Conservation (phyloP, 2,797 vertebrate genomes). For the Chaetodon trifasciatus region DNA sequence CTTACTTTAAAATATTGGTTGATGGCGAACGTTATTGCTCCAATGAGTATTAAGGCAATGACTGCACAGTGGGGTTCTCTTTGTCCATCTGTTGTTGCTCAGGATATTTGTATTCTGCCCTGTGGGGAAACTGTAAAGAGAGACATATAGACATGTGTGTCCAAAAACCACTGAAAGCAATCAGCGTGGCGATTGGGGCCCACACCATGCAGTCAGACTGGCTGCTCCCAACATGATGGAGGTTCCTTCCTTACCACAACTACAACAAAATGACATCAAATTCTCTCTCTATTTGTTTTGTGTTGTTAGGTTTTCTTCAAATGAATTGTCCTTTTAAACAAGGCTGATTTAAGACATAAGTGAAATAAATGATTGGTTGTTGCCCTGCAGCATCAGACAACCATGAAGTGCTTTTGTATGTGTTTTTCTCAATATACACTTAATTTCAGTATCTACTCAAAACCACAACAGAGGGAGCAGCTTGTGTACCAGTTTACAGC, state of each 20-base stretch:
- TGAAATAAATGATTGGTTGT: neutral
- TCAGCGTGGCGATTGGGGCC: neutral
- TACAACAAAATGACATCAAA: neutral
- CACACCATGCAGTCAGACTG: neutral
- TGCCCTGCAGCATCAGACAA: neutral
- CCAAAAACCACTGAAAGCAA: neutral
- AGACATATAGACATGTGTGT: neutral
- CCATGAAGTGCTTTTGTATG: neutral
- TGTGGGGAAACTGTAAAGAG: slow-evolving; percentile 9
- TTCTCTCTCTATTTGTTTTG: neutral
- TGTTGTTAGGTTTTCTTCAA: neutral
- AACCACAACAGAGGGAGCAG: neutral
- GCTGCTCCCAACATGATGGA: neutral
- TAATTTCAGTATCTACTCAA: neutral
- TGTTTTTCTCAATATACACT: neutral
- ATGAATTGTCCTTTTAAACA: neutral
- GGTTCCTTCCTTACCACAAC: neutral
- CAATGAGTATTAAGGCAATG: slow-evolving; percentile 61
- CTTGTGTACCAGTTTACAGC: neutral
- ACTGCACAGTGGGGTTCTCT: slow-evolving; percentile 40
- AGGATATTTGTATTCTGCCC: slow-evolving; percentile 32
- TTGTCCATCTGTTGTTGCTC: slow-evolving; percentile 57
- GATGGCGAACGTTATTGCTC: slow-evolving; percentile 53
- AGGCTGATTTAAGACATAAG: neutral
- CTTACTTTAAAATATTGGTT: slow-evolving; percentile 59